Evolutionary conservation across 2,113 vertebrate species (phyloP), one percentile per base, ranked within the genome.

Genomic region (Natator depressus): DNA sequence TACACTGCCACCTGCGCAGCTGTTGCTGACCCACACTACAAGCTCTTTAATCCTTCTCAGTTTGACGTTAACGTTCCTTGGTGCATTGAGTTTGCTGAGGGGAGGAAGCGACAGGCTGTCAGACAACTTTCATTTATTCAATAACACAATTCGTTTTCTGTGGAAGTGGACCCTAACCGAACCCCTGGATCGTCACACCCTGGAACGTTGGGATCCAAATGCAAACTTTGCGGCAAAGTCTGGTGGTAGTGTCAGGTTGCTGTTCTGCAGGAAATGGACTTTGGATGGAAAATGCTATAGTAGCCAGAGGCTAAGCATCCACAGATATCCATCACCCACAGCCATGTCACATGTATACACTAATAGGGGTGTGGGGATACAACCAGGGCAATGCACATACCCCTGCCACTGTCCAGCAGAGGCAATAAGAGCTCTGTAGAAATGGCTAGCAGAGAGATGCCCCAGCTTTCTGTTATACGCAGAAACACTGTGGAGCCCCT

Each of bases 221-320:
- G 50, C 0, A 69, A 69, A 31, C 17, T 17, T 69, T 69, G 65
- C 6, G 8, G 17, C 31, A 3, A 35, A 80, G 17, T 20, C 55
- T 59, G 16, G 65, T 20, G n/a, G 17, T n/a, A 7, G 8, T 69
- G 14, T 69, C 8, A 69, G 65, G 35, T 46, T 84, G 84, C 84
- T 88, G 31, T 50, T 93, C 83, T 91, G 82, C 38, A 55, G 47
- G 57, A 87, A 92, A 29, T 4, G 1, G 38, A 38, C 84, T 85
- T 90, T 76, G 85, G 51, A 38, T 76, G 49, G 87, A 90, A 86
- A 89, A 89, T 35, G 14, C 57, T 49, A 85, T 5, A 6, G 85
- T 75, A 50, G 57, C 12, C 85, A 80, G 80, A 19, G 76, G 51
- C 22, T 59, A 89, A 65, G 84, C 20, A 20, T 76, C 24, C 88